Base-by-base conservation (phyloP, 2,797 vertebrate species). In the Tamandua tetradactyla region DNA sequence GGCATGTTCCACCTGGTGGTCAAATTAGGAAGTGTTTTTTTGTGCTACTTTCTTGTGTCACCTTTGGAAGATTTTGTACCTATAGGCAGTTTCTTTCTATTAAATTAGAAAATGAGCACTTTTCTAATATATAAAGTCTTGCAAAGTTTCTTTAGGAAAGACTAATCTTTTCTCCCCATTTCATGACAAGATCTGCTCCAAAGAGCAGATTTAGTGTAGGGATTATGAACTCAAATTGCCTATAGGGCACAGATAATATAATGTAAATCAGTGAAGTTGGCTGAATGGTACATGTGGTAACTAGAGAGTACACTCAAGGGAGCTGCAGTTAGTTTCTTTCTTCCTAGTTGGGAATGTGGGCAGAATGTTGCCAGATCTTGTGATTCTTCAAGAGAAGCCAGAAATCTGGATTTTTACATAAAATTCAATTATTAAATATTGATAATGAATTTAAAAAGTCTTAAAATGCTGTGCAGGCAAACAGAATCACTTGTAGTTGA, bases 321-420 rank as follows among this genome's bases (percentile, higher is more conserved):
- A 37, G 25, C 14, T 76, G n/a, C 74, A 59, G 57, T 25, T 59
- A 61, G 59, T 12, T 61, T 27, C 11, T 11, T 61, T 61, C 52
- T 17, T 80, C 37, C 64, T 87, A 84, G 18, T 18, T 91, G 62
- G 59, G 14, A 87, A 25, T 66, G 57, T 61, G 55, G 37, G 35
- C 64, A 64, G 75, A 79, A 57, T 93, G 30, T 89, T 91, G 62
- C 68, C 69, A 89, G 69, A 72, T 86, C 42, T 88, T 93, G 4
- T 74, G 49, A 71, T 82, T 91, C 68, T 20, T 64, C 23, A 82
- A 68, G 37, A 94, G 35, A 87, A 88, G 78, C 47, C 71, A 76
- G 37, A 93, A 79, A 40, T 76, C 32, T 88, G 80, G 13, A 52
- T 88, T 95, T 91, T 96, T 92, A 79, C 92, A n/a, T 93, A 93